Conservation (phyloP, 2,113 vertebrate genomes). For the Callospermophilus lateralis region DNA sequence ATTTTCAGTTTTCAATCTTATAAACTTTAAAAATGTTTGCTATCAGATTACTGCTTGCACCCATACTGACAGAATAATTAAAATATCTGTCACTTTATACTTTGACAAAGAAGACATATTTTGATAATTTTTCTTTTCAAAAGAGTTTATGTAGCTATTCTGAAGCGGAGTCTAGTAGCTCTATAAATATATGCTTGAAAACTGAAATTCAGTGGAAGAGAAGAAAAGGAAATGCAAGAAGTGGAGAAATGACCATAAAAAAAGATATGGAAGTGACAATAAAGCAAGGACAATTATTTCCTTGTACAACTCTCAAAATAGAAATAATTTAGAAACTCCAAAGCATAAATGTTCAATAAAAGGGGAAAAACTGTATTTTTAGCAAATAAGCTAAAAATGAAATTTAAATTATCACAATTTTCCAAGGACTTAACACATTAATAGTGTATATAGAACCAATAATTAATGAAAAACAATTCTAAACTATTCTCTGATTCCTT, state of each 20-base stretch:
- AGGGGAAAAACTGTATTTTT: conserved; percentile 67
- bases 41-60: conserved; percentile 73
- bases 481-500: conserved; percentile 19
- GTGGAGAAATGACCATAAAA: conserved; percentile 67
- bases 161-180: conserved; percentile 79
- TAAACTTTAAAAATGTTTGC: conserved; percentile 62
- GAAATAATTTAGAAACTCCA: conserved; percentile 62
- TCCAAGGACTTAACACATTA: conserved; percentile 48
- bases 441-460: conserved; percentile 42
- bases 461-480: conserved; percentile 41
- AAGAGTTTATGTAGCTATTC: conserved; percentile 77
- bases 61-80: conserved; percentile 74
- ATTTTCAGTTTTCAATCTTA: conserved; percentile 84
- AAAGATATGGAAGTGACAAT: conserved; percentile 77
- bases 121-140: conserved; percentile 76
- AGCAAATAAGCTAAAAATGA: conserved; percentile 72
- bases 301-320: conserved; percentile 72
- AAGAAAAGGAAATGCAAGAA: conserved; percentile 84
- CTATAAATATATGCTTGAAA: conserved; percentile 85
- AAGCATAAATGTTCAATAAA: conserved; percentile 65
- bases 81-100: conserved; percentile 79
- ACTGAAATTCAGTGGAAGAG: conserved; percentile 83
- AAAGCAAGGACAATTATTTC: conserved; percentile 81
- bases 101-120: conserved; percentile 68
- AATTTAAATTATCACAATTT: not conserved